Conservation (phyloP, 2,888 invertebrate genomes). For the Dione vanillae region DNA sequence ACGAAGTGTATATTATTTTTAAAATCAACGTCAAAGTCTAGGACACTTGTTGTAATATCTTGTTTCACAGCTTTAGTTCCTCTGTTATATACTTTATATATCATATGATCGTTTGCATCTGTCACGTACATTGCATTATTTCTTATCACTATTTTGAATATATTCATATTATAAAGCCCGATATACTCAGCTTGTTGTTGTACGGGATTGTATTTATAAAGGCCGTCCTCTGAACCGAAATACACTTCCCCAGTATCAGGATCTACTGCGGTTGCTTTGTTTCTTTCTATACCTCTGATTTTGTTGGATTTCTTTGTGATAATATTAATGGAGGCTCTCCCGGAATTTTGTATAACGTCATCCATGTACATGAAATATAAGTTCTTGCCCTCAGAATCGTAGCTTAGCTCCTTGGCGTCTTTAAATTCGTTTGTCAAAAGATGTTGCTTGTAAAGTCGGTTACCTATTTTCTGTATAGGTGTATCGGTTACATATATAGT, state of each 20-base stretch:
- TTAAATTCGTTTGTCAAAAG: conserved; percentile 63
- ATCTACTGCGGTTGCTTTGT: conserved; percentile 74
- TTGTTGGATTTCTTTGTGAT: conserved; percentile 65
- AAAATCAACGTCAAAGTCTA: conserved; percentile 72
- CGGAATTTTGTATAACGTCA: conserved; percentile 67
- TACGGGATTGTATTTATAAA: conserved; percentile 71
- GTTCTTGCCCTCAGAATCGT: conserved; percentile 72
- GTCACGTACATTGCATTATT: conserved; percentile 72
- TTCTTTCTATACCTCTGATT: conserved; percentile 67
- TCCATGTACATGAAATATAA: conserved; percentile 79
- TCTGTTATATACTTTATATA: conserved; percentile 67
- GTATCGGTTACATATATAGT: conserved; percentile 63
- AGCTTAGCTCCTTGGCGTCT: conserved; percentile 69
- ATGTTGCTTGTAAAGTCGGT: conserved; percentile 68
- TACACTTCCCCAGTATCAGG: conserved; percentile 69
- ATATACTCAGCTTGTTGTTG: conserved; percentile 62
- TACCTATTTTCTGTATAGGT: conserved; percentile 67
- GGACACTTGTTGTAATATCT: conserved; percentile 61
- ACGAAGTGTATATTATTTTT: conserved; percentile 68
- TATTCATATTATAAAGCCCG: conserved; percentile 72
- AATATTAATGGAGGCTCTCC: conserved; percentile 68
- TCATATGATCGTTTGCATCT: conserved; percentile 72
- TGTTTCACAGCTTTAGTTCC: conserved; percentile 58
- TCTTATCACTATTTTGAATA: conserved; percentile 70
- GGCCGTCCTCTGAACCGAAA: conserved; percentile 73